A percentile compares a stretch with the other conserved stretches of the same genome.
Conservation (phyloP, 2,797 vertebrate genomes). For the Martes flavigula region DNA sequence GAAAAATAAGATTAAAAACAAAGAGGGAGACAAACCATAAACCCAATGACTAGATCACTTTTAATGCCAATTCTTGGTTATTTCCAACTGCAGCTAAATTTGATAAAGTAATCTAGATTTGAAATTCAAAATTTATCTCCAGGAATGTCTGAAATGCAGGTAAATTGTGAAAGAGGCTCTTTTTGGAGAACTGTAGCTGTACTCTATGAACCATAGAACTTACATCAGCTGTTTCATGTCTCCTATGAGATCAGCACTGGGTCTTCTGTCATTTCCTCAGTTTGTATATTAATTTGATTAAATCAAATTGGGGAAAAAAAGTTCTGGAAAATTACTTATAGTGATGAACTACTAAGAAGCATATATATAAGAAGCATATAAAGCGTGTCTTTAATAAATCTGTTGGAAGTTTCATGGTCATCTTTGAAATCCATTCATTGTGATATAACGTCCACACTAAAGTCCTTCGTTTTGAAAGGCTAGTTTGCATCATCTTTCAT, state of each 20-base stretch:
- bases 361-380: no score
- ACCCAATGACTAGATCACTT: background rate
- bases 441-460: slow-evolving; percentile 36
- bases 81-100: background rate
- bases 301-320: slow-evolving; percentile 12
- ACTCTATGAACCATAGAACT: background rate
- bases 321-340: background rate
- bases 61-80: background rate
- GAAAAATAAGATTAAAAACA: no score
- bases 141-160: background rate
- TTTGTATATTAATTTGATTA: slow-evolving; percentile 6
- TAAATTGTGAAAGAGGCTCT: background rate
- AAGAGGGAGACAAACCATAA: no score
- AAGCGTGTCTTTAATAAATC: slow-evolving; percentile 52
- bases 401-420: slow-evolving; percentile 49
- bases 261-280: slow-evolving; percentile 1
- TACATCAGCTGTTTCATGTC: background rate
- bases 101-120: background rate
- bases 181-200: background rate
- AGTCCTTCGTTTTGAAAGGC: background rate
- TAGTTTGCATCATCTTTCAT: background rate
- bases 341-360: slow-evolving; percentile 31
- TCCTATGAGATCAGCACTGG: background rate
- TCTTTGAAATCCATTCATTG: slow-evolving; percentile 48
- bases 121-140: background rate